A percentile compares a stretch with the other conserved stretches of the same genome.
These are phyloP conservation scores for Eristalinus aeneus DNA, from an alignment of 2,888 invertebrate species.

Conservation along the genomic window DNA sequence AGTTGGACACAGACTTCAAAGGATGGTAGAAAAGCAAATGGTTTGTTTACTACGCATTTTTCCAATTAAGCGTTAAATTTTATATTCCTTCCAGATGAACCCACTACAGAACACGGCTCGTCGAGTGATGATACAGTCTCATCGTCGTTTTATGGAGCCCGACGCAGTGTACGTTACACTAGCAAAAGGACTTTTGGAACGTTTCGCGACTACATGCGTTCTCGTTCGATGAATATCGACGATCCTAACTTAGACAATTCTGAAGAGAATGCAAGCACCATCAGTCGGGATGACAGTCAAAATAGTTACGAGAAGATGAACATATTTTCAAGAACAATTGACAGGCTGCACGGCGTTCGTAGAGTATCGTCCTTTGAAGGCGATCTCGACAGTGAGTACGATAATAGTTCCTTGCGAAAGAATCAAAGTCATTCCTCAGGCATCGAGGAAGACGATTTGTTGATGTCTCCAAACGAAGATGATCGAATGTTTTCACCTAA, in stretches of 20 bases:
- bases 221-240: constrained; percentile 78
- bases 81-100: constrained; percentile 72
- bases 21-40: constrained; percentile 75
- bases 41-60: constrained; percentile 70
- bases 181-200: constrained; percentile 80
- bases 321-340: constrained; percentile 83
- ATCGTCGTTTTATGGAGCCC: constrained; percentile 80
- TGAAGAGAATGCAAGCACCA: constrained; percentile 77
- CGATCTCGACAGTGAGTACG: constrained; percentile 74
- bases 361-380: constrained; percentile 79
- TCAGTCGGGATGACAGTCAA: constrained; percentile 77
- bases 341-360: constrained; percentile 83
- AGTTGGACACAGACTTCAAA: constrained; percentile 77
- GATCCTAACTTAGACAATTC: constrained; percentile 77
- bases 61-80: background rate
- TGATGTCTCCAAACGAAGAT: constrained; percentile 75
- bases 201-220: constrained; percentile 80
- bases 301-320: constrained; percentile 77
- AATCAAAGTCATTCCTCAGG: constrained; percentile 64
- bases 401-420: constrained; percentile 71
- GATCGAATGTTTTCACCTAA: constrained; percentile 71
- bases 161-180: constrained; percentile 80
- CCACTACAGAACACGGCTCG: constrained; percentile 77
- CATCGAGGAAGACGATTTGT: constrained; percentile 76
- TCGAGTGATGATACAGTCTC: constrained; percentile 80